These are phyloP conservation scores for Epinotia ramella DNA, from an alignment of 2,888 invertebrate species.

Conservation along the genomic window DNA sequence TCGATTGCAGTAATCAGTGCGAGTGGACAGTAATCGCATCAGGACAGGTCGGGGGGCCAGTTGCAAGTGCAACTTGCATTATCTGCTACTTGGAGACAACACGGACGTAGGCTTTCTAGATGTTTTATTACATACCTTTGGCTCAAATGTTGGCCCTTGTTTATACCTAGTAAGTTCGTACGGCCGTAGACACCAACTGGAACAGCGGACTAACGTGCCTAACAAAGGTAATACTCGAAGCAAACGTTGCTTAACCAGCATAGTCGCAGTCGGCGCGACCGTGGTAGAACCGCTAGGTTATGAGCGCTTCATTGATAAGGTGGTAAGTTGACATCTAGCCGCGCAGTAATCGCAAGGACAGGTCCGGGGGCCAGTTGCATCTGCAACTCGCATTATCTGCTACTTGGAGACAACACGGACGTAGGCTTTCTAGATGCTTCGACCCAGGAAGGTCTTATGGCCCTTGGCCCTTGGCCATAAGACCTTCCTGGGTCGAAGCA, in stretches of 20 bases:
- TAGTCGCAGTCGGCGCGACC: too few species aligned
- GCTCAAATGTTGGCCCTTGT: too few species aligned
- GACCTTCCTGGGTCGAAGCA: too few species aligned
- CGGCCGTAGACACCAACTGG: too few species aligned
- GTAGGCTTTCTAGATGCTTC: neutral
- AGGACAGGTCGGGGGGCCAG: neutral
- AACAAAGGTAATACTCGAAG: too few species aligned
- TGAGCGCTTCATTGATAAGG: too few species aligned
- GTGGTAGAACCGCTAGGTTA: too few species aligned
- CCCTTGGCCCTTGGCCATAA: too few species aligned
- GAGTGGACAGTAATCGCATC: constrained; percentile 28
- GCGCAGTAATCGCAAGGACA: constrained; percentile 14
- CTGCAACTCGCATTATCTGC: constrained; percentile 16
- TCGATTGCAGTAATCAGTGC: neutral
- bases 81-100: neutral
- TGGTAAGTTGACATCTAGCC: neutral
- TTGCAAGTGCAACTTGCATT: constrained; percentile 11
- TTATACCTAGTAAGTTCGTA: too few species aligned
- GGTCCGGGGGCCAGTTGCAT: neutral
- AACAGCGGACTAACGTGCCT: too few species aligned
- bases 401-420: neutral
- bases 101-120: neutral
- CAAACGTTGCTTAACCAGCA: too few species aligned
- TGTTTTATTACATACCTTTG: neutral
- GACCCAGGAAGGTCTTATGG: too few species aligned